Conservation (phyloP, 2,113 vertebrate species). For the Eclectus roratus region DNA sequence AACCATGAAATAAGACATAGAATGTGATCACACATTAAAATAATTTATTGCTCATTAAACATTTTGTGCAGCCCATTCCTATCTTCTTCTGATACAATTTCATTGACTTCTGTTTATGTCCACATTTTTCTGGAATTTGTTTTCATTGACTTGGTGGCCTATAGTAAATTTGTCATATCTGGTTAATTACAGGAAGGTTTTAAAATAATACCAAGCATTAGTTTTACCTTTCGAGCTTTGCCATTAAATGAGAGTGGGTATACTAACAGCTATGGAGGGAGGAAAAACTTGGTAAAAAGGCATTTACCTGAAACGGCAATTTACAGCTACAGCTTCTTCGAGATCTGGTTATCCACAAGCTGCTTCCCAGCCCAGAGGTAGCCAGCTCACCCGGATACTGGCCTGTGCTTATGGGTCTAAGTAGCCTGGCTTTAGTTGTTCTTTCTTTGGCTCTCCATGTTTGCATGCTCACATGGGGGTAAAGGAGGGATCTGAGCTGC, state of each 20-base stretch:
- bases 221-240: neutral
- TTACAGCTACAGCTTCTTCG: neutral
- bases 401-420: no score
- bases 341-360: neutral
- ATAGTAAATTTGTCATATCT: neutral
- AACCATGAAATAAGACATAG: neutral
- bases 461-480: accelerated
- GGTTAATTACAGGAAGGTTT: neutral
- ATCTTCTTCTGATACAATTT: neutral
- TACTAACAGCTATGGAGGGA: neutral
- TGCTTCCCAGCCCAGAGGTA: neutral
- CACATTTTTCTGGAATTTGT: neutral
- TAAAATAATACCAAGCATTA: neutral
- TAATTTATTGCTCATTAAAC: neutral
- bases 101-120: neutral
- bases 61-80: neutral
- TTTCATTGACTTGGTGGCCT: neutral
- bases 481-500: neutral
- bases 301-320: neutral
- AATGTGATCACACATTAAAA: neutral
- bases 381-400: no score
- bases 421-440: neutral
- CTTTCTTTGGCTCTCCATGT: accelerated
- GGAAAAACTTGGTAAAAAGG: neutral
- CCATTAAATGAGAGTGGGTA: accelerated